A percentile compares a stretch with the other conserved stretches of the same genome.
Conservation (phyloP, 2,113 vertebrate genomes). For the Sceloporus undulatus region DNA sequence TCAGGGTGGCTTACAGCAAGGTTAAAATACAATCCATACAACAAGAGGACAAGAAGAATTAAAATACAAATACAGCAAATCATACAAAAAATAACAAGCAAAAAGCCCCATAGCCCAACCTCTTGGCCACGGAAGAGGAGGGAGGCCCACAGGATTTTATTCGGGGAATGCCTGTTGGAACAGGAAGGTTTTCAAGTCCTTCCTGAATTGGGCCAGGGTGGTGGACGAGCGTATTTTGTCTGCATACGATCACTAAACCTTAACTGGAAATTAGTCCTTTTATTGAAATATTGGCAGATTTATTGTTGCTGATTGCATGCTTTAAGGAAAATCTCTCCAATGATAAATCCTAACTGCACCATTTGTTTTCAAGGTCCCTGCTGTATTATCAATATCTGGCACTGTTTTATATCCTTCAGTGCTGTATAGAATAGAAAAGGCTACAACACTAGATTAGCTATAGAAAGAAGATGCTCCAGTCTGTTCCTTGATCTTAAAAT, state of each 20-base stretch:
- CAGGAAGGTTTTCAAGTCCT: too few species aligned
- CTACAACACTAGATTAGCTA: constrained; percentile 16
- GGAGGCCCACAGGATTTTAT: too few species aligned
- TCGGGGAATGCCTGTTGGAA: too few species aligned
- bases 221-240: constrained; percentile 21
- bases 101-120: too few species aligned
- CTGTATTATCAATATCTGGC: constrained; percentile 43
- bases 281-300: constrained; percentile 38
- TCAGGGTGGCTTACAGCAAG: too few species aligned
- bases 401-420: constrained; percentile 14
- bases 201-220: too few species aligned
- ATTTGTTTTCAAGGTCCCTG: constrained; percentile 41
- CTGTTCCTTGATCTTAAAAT: not conserved
- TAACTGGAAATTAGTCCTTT: constrained; percentile 33
- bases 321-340: constrained; percentile 38
- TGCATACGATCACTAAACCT: constrained; percentile 30
- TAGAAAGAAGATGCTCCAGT: not conserved
- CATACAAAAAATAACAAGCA: too few species aligned
- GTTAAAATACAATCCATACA: too few species aligned
- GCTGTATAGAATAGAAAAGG: not conserved
- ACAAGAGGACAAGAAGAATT: too few species aligned
- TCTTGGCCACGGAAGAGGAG: too few species aligned
- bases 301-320: constrained; percentile 22
- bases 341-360: constrained; percentile 31
- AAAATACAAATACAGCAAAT: too few species aligned